Conservation (phyloP, 2,888 invertebrate genomes). For the Drosophila recens region DNA sequence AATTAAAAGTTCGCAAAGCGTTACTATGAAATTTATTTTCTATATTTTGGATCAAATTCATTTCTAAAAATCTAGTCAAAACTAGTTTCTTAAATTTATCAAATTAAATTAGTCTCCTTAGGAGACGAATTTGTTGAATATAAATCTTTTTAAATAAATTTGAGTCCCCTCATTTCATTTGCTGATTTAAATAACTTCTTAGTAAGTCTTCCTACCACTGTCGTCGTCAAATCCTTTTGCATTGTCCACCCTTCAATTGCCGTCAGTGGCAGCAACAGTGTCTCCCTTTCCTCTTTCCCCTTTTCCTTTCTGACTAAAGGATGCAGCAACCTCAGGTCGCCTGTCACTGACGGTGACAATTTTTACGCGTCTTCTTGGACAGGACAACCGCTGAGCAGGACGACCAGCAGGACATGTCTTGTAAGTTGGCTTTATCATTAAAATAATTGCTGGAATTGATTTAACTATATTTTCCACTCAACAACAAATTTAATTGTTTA, state of each 20-base stretch:
- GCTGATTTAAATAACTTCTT: background rate
- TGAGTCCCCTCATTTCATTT: slow-evolving; percentile 4
- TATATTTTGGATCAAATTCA: too few species aligned
- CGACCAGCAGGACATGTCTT: slow-evolving; percentile 13
- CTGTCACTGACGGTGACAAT: slow-evolving; percentile 76
- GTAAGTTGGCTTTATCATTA: background rate
- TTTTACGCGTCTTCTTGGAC: slow-evolving; percentile 68
- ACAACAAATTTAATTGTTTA: background rate
- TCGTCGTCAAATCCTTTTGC: slow-evolving; percentile 37
- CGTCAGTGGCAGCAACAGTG: slow-evolving; percentile 46
- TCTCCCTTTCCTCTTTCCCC: background rate
- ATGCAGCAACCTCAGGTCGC: slow-evolving; percentile 16
- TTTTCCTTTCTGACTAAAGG: background rate
- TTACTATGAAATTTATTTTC: too few species aligned
- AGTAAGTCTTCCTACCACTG: background rate
- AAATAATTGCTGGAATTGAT: background rate
- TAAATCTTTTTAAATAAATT: slow-evolving; percentile 4
- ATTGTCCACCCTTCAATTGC: slow-evolving; percentile 63
- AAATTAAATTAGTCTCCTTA: too few species aligned
- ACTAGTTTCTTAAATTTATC: too few species aligned
- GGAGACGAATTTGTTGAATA: too few species aligned
- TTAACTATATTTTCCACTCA: background rate
- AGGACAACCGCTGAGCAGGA: slow-evolving; percentile 66
- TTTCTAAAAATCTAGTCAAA: too few species aligned
- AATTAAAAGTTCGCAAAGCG: too few species aligned